These are phyloP conservation scores for Perca schrenkii DNA, from an alignment of 2,113 vertebrate genomes.

Conservation along the genomic window DNA sequence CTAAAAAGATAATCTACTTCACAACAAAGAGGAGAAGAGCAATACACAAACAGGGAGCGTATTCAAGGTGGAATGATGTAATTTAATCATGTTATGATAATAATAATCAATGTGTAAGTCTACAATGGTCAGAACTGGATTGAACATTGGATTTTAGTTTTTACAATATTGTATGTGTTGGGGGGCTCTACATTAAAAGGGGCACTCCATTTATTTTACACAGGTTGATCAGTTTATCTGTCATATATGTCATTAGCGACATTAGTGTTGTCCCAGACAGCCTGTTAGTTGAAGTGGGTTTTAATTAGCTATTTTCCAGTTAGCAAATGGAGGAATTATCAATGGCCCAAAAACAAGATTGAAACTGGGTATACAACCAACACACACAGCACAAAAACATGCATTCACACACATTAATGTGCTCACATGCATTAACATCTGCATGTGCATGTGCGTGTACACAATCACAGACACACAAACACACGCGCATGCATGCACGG, in stretches of 20 bases:
- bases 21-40: background rate
- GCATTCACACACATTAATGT: constrained; percentile 1
- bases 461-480: constrained; percentile 2
- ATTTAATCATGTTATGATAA: background rate
- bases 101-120: background rate
- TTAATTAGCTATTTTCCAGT: constrained; percentile 99
- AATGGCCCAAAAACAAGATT: constrained; percentile 93
- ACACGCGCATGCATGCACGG: background rate
- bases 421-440: background rate
- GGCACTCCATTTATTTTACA: background rate
- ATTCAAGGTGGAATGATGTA: too few species aligned
- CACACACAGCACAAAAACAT: constrained; percentile 50
- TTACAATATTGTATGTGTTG: background rate
- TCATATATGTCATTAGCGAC: constrained; percentile 69
- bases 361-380: constrained; percentile 89
- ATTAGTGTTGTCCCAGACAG: constrained; percentile 97
- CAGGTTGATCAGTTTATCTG: background rate
- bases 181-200: background rate
- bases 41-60: background rate
- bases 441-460: constrained; percentile 1
- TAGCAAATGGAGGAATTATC: constrained; percentile 98
- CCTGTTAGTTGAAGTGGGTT: constrained; percentile 99
- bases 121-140: background rate
- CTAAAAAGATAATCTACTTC: constrained; percentile 2
- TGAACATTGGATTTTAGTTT: too few species aligned